Base-by-base conservation (phyloP, 1,140 invertebrate genomes). In the Temnothorax longispinosus region DNA sequence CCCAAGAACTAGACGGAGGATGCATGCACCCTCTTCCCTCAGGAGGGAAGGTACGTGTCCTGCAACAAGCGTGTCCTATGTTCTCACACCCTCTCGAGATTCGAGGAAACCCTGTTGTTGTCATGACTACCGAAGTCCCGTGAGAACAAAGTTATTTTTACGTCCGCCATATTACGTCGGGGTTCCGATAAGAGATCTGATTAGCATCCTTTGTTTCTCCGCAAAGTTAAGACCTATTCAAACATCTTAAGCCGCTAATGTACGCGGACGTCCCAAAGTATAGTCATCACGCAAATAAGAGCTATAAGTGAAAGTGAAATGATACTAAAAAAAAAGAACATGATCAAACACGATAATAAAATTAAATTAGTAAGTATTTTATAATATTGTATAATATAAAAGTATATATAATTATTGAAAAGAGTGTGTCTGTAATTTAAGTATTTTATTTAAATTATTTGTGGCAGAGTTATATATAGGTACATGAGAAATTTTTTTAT, bases 41-140 rank as follows among this genome's bases (percentile, higher is more conserved):
- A 86, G 80, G 86, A 84, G 84, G 85, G 89, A 88, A 91, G 85
- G 89, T 91, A 92, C 88, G 92, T 91, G 91, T 92, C 85, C 92
- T 91, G 89, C 89, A 86, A 62, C 71, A 86, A 86, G 85, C 71
- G 77, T 88, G 86, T 87, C 77, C 65, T n/a, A 65, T 86, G 47
- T 74, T 77, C 82, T 81, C 89, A 86, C 80, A 91, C 88, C 65
- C 91, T 88, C 89, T 85, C 80, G 87, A 86, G 86, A 91, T 92
- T 92, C 86, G 86, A 88, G 90, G 80, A 91, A 92, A 88, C 84
- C 76, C 75, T 75, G 77, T 86, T 62, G 89, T 81, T 84, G 89
- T 77, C 90, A 91, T 91, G 90, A 74, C 85, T 89, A 91, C 90
- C 84, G 69, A 90, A 90, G 76, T 86, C 89, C 56, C 74, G 67